Percentiles rank a stretch among this genome's conserved stretches.
These are phyloP conservation scores for Himalopsyche tibetana DNA, from an alignment of 2,888 invertebrate species.

Conservation along the genomic window DNA sequence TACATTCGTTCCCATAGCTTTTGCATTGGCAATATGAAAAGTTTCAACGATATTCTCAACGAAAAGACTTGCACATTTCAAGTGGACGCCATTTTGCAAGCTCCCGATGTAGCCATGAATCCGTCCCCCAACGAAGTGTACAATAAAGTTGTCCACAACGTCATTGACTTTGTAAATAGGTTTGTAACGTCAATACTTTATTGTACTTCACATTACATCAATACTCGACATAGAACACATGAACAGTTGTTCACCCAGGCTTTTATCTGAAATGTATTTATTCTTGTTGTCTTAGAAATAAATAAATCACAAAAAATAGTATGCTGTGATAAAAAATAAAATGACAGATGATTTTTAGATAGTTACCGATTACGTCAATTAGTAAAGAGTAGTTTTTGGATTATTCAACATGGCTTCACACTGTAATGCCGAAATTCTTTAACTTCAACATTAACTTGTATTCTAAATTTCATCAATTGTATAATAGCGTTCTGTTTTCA, in stretches of 20 bases:
- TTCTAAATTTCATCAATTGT: too few relatives aligned
- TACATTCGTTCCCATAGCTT: constrained; percentile 72
- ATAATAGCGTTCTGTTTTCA: background rate
- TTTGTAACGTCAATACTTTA: constrained; percentile 67
- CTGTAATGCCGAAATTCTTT: too few relatives aligned
- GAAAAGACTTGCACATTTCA: constrained; percentile 82
- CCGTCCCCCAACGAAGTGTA: constrained; percentile 88
- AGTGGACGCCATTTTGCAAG: constrained; percentile 85
- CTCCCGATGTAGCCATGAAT: constrained; percentile 85
- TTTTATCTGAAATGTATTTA: too few relatives aligned
- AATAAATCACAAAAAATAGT: too few relatives aligned
- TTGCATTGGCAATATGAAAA: constrained; percentile 83
- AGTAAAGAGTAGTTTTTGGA: constrained; percentile 27
- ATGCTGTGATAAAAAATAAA: too few relatives aligned
- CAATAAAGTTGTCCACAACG: constrained; percentile 84
- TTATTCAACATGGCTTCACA: too few relatives aligned
- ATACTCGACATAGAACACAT: too few relatives aligned
- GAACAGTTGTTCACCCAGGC: too few relatives aligned
- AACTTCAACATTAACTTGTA: too few relatives aligned
- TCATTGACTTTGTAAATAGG: constrained; percentile 87
- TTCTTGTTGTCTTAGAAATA: too few relatives aligned
- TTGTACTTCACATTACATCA: background rate
- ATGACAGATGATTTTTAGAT: too few relatives aligned
- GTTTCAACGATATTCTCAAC: constrained; percentile 79
- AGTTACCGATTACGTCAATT: background rate